Percentiles rank a stretch among this genome's conserved stretches.
These are phyloP conservation scores for Hartigia nigra DNA, from an alignment of 2,888 invertebrate genomes.

Conservation along the genomic window DNA sequence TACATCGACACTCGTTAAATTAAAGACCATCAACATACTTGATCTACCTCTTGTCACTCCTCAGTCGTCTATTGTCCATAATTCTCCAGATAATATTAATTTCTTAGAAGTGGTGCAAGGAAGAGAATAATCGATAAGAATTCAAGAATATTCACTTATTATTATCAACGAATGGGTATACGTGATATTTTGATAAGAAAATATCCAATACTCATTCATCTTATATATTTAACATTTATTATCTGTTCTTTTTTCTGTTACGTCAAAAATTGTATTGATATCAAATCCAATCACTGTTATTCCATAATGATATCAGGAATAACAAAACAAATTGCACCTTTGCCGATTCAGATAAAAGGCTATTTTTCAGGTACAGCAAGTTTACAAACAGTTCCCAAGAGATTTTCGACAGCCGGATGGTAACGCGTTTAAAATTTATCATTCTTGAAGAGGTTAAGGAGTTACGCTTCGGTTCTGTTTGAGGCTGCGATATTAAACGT, in stretches of 20 bases:
- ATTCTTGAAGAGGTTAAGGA: not conserved
- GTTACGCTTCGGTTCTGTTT: not conserved
- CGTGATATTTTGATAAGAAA: not conserved
- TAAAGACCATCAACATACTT: too few relatives aligned
- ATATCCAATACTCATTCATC: not conserved
- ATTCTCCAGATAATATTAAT: not conserved
- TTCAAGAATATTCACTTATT: not conserved
- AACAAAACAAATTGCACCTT: not conserved
- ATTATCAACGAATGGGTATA: not conserved
- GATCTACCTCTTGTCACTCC: not conserved
- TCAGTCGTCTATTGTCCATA: not conserved
- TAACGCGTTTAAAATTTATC: not conserved
- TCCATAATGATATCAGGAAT: not conserved
- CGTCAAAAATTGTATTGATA: not conserved
- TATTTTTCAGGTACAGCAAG: not conserved
- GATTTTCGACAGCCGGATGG: not conserved
- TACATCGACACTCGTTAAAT: not conserved
- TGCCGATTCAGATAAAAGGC: not conserved
- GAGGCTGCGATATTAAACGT: not conserved
- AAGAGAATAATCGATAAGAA: not conserved
- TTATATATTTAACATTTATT: too few relatives aligned
- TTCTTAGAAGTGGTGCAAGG: not conserved
- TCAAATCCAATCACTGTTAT: not conserved
- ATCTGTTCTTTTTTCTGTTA: not conserved
- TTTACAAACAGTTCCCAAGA: not conserved